phyloP scores from a whole-genome alignment of 2,888 invertebrate genomes.

The Sinodicranocentrus sp. region DNA sequence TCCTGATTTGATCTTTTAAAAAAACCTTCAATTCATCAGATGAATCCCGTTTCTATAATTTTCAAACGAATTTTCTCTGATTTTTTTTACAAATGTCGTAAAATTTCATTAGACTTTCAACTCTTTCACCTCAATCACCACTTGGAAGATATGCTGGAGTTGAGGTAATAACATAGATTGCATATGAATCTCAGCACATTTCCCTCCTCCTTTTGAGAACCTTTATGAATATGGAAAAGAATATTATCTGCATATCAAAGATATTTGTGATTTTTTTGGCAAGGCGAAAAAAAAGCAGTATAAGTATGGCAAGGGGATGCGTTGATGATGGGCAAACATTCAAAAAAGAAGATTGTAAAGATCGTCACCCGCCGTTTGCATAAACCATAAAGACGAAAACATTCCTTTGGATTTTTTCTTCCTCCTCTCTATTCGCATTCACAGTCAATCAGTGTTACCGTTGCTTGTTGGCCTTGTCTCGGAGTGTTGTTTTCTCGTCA shows the following conservation, averaged over 20 bases:
- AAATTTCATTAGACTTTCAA: too few species aligned
- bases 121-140: too few species aligned
- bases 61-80: background rate
- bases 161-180: background rate
- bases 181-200: background rate
- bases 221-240: background rate
- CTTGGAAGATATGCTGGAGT: background rate
- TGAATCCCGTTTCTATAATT: background rate
- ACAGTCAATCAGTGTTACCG: conserved; percentile 4
- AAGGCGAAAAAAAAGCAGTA: background rate
- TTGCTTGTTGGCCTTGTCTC: background rate
- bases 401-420: background rate
- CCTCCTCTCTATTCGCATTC: too few species aligned
- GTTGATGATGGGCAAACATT: background rate
- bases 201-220: background rate
- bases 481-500: background rate
- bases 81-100: background rate
- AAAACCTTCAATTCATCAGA: background rate
- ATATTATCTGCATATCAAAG: background rate
- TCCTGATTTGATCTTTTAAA: background rate
- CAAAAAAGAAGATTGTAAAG: background rate
- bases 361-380: background rate
- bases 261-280: too few species aligned
- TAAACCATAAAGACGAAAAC: background rate
- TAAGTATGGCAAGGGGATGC: background rate